Evolutionary conservation across 2,797 vertebrate genomes (phyloP).

Genomic region (Halcyon smyrnensis): DNA sequence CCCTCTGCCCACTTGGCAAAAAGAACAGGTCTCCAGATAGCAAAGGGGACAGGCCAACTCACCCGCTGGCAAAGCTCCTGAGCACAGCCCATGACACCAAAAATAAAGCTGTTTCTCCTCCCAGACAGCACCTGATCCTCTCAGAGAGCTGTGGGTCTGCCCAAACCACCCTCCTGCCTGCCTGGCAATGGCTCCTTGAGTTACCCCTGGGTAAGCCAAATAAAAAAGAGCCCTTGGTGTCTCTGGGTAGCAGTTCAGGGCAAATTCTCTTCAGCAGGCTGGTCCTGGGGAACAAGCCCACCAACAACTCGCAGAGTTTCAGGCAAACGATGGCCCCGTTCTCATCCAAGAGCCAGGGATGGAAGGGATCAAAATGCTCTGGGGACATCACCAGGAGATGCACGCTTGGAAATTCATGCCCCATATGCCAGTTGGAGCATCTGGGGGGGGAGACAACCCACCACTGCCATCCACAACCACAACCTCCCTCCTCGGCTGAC

Average conservation of each 20-base stretch:
- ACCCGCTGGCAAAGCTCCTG: not conserved
- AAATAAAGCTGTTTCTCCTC: not conserved
- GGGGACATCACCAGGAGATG: not conserved
- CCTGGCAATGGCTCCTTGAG: not conserved
- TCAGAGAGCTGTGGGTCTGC: fast-evolving
- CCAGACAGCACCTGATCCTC: not conserved
- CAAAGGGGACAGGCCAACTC: not conserved
- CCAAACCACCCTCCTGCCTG: too few relatives aligned
- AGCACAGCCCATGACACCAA: fast-evolving
- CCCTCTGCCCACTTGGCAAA: not conserved
- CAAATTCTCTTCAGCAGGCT: not conserved
- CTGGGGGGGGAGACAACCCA: not conserved
- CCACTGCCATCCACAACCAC: not conserved
- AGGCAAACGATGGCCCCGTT: not conserved
- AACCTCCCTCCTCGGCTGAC: not conserved
- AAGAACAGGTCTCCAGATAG: not conserved
- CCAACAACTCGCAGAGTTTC: fast-evolving
- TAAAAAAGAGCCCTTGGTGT: not conserved
- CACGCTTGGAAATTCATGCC: not conserved
- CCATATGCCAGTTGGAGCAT: not conserved
- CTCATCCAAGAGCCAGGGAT: not conserved
- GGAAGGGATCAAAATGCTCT: not conserved
- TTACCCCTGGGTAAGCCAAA: not conserved
- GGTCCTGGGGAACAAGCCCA: not conserved
- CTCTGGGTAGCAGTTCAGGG: not conserved